These are phyloP conservation scores for Microplitis manilae DNA, from an alignment of 2,888 invertebrate species.

Conservation along the genomic window DNA sequence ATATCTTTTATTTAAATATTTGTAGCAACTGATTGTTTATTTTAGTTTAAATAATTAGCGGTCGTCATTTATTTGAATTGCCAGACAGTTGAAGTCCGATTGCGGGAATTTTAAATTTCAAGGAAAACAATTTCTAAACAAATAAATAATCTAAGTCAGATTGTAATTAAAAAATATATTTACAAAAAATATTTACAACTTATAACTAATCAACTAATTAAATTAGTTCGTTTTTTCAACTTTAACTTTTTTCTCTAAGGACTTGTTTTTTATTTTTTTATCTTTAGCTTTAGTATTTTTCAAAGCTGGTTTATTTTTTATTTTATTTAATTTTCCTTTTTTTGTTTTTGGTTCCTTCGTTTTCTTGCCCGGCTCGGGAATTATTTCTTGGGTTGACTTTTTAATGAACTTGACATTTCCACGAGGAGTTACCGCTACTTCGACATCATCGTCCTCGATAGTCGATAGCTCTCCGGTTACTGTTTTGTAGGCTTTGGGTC, in stretches of 20 bases:
- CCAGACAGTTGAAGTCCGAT: too few species aligned
- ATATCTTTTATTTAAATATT: too few species aligned
- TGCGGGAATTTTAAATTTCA: too few species aligned
- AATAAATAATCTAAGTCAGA: background rate
- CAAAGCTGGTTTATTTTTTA: conserved; percentile 8
- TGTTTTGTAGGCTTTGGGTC: conserved; percentile 73
- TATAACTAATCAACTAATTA: background rate
- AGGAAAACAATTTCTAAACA: too few species aligned
- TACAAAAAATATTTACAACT: conserved; percentile 14
- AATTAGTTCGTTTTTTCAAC: background rate
- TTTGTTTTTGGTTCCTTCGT: too few species aligned
- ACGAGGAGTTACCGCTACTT: conserved; percentile 76
- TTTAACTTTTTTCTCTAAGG: background rate
- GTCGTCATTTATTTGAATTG: too few species aligned
- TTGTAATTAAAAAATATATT: background rate
- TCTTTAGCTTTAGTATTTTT: background rate
- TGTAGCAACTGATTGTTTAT: too few species aligned
- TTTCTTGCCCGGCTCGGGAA: too few species aligned
- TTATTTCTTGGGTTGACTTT: background rate
- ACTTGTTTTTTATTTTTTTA: conserved; percentile 10
- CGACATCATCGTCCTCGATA: conserved; percentile 63
- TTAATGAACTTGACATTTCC: conserved; percentile 72
- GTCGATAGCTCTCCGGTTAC: conserved; percentile 78
- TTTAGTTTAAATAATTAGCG: too few species aligned
- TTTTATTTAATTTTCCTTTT: conserved; percentile 24